Evolutionary conservation across 2,888 invertebrate species (phyloP), one percentile per base, ranked within the genome.

Genomic region (Trichogramma evanescens): DNA sequence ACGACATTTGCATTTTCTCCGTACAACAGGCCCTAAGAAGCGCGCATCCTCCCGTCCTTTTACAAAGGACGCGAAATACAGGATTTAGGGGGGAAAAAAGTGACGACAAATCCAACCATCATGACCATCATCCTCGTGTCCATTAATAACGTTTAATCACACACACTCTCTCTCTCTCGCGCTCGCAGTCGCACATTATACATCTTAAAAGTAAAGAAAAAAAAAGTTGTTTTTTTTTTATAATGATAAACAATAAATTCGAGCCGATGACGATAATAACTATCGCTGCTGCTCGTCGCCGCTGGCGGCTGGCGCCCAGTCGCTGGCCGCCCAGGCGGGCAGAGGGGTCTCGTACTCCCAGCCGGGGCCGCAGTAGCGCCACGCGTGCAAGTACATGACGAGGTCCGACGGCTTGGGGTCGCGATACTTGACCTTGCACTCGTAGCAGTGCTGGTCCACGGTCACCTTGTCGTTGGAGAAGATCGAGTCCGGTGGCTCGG

Each of bases 321-420:
- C 89, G 55, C 89, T 84, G 73, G 84, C 83, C 45, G 96, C 95
- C 97, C 97, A 97, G 58, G 88, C 88, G 1, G 97, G 97, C 69
- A 95, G 81, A 73, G 90, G 88, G 2, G 95, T 94, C 80, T 93
- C 89, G 79, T 92, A 97, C 72, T 91, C 90, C 95, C 95, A 96
- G 53, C 91, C 94, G 59, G 93, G 92, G 43, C 95, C 95, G 85
- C 87, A 88, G 78, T 93, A 93, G 73, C 91, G 91, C 91, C 92
- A 92, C 42, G 96, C 96, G 79, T 97, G 97, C 50, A 97, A 84
- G 79, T 93, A 97, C 93, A 97, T 94, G 68, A 95, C 89, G 63
- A 97, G 84, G 78, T 96, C 94, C 68, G 90, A 86, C 0, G 93
- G 92, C 65, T 90, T 86, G 0, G 97, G 96, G 79, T 97, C 96